Base-by-base conservation (phyloP, 2,888 invertebrate species). In the Amphiduros pacificus region DNA sequence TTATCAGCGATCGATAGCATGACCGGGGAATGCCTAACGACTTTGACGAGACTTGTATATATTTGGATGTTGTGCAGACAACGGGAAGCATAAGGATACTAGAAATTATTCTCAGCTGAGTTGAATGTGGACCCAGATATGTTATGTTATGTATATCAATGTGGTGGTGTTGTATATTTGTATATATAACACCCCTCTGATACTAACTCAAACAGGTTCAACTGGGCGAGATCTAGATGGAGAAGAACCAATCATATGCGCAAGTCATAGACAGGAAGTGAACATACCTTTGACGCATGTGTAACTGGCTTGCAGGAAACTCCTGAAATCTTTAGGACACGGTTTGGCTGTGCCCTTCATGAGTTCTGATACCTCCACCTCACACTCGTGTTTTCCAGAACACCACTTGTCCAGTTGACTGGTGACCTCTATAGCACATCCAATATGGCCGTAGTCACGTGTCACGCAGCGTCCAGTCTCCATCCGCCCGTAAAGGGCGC, bases 241-340 rank as follows among this genome's bases (percentile, higher is more conserved):
- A n/a, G n/a, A n/a, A n/a, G n/a, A 20, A 22, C 22, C 49, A 49
- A 49, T 24, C 20, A 14, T 22, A 22, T 14, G n/a, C 49, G 14
- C n/a, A n/a, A 49, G 17, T 51, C 28, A 51, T 6, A 29, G 51
- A 28, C 29, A 5, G 51, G 31, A 29, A 51, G 31, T 51, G 40
- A 9, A 26, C 58, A 50, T 58, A 58, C 58, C 58, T n/a, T 48
- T 48, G 26, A 58, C 58, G 36, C 58, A 58, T 26, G 50, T 50
- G 58, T 58, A 58, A 26, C 36, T 58, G 50, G 58, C 58, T 27
- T 58, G 50, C 20, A 58, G 50, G 41, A 49, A 58, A 36, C 50
- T 50, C 14, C 58, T 17, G 50, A 58, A 58, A 51, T 58, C 58
- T 27, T 58, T 58, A 17, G 58, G 58, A 36, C 58, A 58, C 2